Evolutionary conservation across 2,113 vertebrate species (phyloP), one percentile per base, ranked within the genome.

Genomic region (Anoura caudifer): DNA sequence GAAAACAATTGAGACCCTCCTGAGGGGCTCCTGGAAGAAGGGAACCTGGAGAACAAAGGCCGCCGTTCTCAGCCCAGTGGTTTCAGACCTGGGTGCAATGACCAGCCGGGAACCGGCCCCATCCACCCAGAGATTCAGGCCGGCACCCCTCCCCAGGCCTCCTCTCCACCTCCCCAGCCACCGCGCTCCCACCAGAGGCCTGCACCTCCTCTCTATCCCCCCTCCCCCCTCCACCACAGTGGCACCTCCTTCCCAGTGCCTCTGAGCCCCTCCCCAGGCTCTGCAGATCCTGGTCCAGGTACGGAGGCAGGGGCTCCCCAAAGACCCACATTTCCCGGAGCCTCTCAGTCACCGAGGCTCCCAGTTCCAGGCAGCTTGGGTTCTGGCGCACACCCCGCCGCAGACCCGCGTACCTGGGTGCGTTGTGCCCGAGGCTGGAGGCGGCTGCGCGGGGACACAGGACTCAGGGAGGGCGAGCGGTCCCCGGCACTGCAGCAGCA

Each of bases 401-500:
- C 93, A 41, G 72, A 43, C 72, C 92, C 26, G 15, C 72, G 52
- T 97, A 97, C 97, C 97, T 97, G 93, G 90, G 77, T 61, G 90
- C 85, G 61, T 77, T 20, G 90, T 22, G 70, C 76, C 75, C 0
- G 63, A 83, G 86, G 33, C 82, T 26, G 5, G 77, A 84, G 86
- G 86, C 73, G 47, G 92, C 61, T 85, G 96, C 56, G 67, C 95
- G 36, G 81, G 52, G 63, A 45, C 84, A 41, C n/a, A 3, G 70
- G 70, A 75, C 54, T 65, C 92, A n/a, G 80, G 24, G 67, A 67
- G 54, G 24, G 38, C 14, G 31, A 36, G 67, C 33, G 95, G 89
- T 87, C 83, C 95, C 95, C 70, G 90, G 90, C 95, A 95, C 95
- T 94, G 95, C 94, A 86, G 96, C 93, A 65, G 96, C 93, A 17